Evolutionary conservation across 1,140 invertebrate species (phyloP), one percentile per base, ranked within the genome.

Genomic region (Anoplolepis gracilipes): DNA sequence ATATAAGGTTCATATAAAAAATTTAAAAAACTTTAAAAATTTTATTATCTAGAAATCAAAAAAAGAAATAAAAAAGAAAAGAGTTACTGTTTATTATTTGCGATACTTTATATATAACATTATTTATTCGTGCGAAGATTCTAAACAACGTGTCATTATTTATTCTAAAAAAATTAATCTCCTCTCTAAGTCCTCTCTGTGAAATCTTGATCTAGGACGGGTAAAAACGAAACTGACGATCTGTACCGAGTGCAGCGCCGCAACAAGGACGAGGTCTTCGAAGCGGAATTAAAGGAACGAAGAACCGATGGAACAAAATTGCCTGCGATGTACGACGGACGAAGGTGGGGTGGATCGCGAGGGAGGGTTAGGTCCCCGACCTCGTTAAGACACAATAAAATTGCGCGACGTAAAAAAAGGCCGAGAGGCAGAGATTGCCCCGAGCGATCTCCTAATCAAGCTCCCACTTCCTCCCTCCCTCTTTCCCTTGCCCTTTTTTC

Each of bases 311-410:
- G 87, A 92, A 92, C 87, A 90, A 90, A 93, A 93, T 93, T 93
- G 93, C 89, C 82, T 92, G 88, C 86, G 78, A 92, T 85, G 89
- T 87, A 92, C 90, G 89, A 87, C 78, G 84, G 79, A 87, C 67
- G 22, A 55, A 11, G 22, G 46, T 30, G 64, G 69, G 22, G 25
- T 28, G 39, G 8, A 42, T n/a, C 59, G 53, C 57, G 36, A 22
- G 59, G 85, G 36, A 46, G 84, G 85, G 62, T 67, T 86, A 86
- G 88, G 91, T 92, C 89, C 87, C 87, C 90, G 90, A 92, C 88
- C 88, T 93, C 91, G 91, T 92, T 92, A 92, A 90, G 92, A 87
- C 86, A 88, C 92, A 91, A 93, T 93, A 92, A 93, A 93, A 93
- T 88, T 87, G 72, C 84, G 73, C 81, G 69, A 85, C 87, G 86